Evolutionary conservation across 2,888 invertebrate species (phyloP).

Genomic region (Yponomeuta cagnagella): DNA sequence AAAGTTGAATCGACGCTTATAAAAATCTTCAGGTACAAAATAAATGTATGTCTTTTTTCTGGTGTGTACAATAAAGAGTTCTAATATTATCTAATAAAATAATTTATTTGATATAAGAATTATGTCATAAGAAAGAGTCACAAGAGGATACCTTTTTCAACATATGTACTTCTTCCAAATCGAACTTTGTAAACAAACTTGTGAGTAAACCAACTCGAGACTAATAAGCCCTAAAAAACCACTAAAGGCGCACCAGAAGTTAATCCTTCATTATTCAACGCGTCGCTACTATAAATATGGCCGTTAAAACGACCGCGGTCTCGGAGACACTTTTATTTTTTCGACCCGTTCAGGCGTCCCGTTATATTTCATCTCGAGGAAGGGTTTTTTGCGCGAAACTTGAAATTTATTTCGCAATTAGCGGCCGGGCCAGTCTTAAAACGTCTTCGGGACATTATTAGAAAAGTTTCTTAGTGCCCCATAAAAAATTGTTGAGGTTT

Average conservation of each 20-base stretch:
- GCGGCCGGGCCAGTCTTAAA: slow-evolving; percentile 56
- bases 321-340: slow-evolving; percentile 23
- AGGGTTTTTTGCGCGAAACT: slow-evolving; percentile 64
- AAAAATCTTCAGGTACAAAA: too few relatives aligned
- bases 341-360: slow-evolving; percentile 33
- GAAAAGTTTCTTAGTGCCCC: slow-evolving; percentile 67
- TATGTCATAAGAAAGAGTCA: too few relatives aligned
- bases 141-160: too few relatives aligned
- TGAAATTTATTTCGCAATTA: slow-evolving; percentile 74
- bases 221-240: background rate
- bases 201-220: too few relatives aligned
- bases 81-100: too few relatives aligned
- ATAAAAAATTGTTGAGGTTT: slow-evolving; percentile 43
- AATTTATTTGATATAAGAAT: too few relatives aligned
- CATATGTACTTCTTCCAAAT: too few relatives aligned
- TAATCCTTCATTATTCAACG: background rate
- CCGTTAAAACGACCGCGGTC: slow-evolving; percentile 11
- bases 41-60: too few relatives aligned
- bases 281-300: slow-evolving; percentile 18
- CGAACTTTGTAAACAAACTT: too few relatives aligned
- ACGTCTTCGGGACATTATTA: slow-evolving; percentile 63
- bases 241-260: background rate
- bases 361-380: slow-evolving; percentile 53
- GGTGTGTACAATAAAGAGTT: too few relatives aligned
- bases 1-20: too few relatives aligned